A percentile compares a stretch with the other conserved stretches of the same genome.
phyloP scores from a whole-genome alignment of 2,888 invertebrate genomes.

The Cosmia pyralina region DNA sequence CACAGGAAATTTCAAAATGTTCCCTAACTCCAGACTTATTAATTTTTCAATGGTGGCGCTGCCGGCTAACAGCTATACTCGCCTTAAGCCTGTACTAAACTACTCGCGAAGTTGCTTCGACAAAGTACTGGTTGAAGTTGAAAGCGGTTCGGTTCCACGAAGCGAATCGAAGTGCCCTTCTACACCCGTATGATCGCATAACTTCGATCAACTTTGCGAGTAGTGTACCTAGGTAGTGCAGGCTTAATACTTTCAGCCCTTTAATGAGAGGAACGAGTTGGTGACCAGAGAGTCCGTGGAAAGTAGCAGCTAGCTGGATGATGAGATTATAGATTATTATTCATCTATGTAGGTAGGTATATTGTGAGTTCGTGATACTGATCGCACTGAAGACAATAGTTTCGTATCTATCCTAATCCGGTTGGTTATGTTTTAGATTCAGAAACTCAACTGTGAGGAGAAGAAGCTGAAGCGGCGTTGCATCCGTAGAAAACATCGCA shows the following conservation, averaged over 20 bases:
- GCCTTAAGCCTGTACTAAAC: too few relatives aligned
- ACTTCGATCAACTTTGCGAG: too few relatives aligned
- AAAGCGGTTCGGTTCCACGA: too few relatives aligned
- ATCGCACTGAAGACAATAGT: neutral
- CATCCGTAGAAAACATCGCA: slow-evolving; percentile 40
- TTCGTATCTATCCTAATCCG: neutral
- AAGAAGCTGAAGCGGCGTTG: slow-evolving; percentile 32
- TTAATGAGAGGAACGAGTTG: neutral
- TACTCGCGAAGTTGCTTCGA: too few relatives aligned
- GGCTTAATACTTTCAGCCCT: neutral
- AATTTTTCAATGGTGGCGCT: too few relatives aligned
- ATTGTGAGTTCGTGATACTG: neutral
- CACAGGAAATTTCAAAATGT: too few relatives aligned
- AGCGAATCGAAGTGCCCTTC: too few relatives aligned
- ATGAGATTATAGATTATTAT: neutral
- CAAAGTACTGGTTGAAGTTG: too few relatives aligned
- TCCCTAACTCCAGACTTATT: too few relatives aligned
- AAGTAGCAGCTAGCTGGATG: neutral
- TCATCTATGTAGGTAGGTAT: neutral
- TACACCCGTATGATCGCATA: too few relatives aligned
- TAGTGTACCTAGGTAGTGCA: too few relatives aligned
- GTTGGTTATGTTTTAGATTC: slow-evolving; percentile 30
- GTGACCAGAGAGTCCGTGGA: neutral
- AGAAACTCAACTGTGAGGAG: slow-evolving; percentile 36
- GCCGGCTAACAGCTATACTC: too few relatives aligned